phyloP scores from a whole-genome alignment of 2,888 invertebrate genomes.

The Altica lythri region DNA sequence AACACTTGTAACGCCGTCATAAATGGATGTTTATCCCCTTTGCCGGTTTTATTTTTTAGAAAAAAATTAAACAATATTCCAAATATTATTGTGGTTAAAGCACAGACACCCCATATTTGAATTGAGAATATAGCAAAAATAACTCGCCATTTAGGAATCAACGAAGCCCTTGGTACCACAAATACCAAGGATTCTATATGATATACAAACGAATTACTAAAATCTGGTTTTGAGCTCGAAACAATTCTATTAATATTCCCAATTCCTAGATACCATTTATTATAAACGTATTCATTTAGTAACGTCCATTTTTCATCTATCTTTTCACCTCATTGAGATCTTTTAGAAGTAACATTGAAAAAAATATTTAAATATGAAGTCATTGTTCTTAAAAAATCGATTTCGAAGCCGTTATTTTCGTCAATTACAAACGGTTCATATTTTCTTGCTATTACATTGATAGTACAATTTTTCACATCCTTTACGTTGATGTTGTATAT shows the following conservation, averaged over 20 bases:
- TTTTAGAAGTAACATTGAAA: slow-evolving; percentile 50
- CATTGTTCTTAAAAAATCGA: slow-evolving; percentile 38
- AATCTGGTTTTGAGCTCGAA: slow-evolving; percentile 63
- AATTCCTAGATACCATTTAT: slow-evolving; percentile 58
- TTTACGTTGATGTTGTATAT: too few species aligned
- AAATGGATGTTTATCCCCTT: slow-evolving; percentile 17
- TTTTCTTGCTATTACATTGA: slow-evolving; percentile 36
- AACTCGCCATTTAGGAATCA: slow-evolving; percentile 61
- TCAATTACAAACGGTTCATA: slow-evolving; percentile 42
- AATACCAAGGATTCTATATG: slow-evolving; percentile 64
- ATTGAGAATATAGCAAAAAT: slow-evolving; percentile 42
- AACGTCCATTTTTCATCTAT: slow-evolving; percentile 61
- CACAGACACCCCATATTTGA: slow-evolving; percentile 60
- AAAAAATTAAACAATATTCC: slow-evolving; percentile 26
- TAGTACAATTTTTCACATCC: slow-evolving; percentile 42
- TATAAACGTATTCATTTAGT: slow-evolving; percentile 57
- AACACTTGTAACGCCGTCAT: slow-evolving; percentile 43
- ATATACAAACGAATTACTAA: slow-evolving; percentile 62
- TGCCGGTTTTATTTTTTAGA: slow-evolving; percentile 15
- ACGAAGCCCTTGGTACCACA: slow-evolving; percentile 62
- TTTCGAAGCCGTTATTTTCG: slow-evolving; percentile 40
- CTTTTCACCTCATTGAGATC: slow-evolving; percentile 58
- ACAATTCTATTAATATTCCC: slow-evolving; percentile 63
- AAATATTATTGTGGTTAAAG: slow-evolving; percentile 53
- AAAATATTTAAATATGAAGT: slow-evolving; percentile 33